phyloP scores from a whole-genome alignment of 92 coral and sea anemone species.

The Epizoanthus ramosus region DNA sequence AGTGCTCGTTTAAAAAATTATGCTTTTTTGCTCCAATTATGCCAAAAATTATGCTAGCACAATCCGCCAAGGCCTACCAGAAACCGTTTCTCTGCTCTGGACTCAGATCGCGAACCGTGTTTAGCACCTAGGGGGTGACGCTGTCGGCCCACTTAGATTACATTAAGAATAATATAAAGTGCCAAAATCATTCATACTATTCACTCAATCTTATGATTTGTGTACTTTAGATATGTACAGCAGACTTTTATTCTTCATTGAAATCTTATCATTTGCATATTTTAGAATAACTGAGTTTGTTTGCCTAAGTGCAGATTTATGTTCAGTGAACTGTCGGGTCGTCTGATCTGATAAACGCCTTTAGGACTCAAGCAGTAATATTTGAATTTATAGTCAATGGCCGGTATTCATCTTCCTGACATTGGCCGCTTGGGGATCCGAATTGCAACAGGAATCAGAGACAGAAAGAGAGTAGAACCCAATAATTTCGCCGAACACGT shows the following conservation, averaged over 20 bases:
- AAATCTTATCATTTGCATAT: constrained; percentile 33
- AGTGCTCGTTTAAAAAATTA: no score
- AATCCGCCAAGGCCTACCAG: no score
- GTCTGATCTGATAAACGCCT: neutral
- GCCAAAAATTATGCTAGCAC: no score
- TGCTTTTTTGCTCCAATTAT: no score
- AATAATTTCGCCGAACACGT: constrained; percentile 72
- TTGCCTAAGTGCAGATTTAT: neutral
- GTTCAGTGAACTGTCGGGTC: neutral
- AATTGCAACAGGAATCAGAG: constrained; percentile 80
- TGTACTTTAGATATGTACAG: neutral
- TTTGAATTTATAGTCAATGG: constrained; percentile 42
- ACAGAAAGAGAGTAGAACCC: constrained; percentile 77
- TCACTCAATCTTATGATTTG: constrained; percentile 10
- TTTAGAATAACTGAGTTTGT: neutral
- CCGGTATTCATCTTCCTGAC: constrained; percentile 82
- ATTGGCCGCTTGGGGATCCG: constrained; percentile 85
- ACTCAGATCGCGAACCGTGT: no score
- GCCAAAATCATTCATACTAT: neutral
- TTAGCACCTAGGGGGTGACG: no score
- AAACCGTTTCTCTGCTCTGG: no score
- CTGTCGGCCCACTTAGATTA: neutral
- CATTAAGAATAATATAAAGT: neutral
- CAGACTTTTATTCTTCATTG: neutral
- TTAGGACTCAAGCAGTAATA: neutral